Conservation (phyloP, 2,113 vertebrate genomes). For the Cynopterus brachyotis region DNA sequence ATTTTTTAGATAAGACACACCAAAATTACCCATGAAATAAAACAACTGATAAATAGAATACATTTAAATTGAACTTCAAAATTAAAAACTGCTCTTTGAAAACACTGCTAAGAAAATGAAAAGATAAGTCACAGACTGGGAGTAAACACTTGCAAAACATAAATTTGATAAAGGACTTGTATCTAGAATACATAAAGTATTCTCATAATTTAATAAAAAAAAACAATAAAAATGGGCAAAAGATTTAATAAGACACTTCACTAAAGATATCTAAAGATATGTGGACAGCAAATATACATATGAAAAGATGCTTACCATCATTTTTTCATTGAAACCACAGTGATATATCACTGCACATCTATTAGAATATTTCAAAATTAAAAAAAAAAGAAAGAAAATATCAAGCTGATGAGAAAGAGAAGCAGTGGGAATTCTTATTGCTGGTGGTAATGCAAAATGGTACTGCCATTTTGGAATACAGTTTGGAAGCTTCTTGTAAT, state of each 20-base stretch:
- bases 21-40: neutral
- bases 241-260: neutral
- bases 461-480: neutral
- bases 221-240: constrained; percentile 12
- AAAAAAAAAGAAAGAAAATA: neutral
- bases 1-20: neutral
- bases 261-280: constrained; percentile 4
- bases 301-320: constrained; percentile 1
- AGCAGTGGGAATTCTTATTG: neutral
- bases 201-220: constrained; percentile 14
- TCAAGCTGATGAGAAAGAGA: neutral
- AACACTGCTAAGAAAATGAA: constrained; percentile 38
- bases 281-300: neutral
- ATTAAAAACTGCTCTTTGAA: constrained; percentile 18
- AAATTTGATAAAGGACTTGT: neutral
- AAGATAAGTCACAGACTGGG: neutral
- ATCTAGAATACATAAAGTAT: neutral
- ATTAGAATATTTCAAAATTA: neutral
- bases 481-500: constrained; percentile 32
- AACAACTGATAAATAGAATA: neutral
- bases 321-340: constrained; percentile 34
- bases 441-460: neutral
- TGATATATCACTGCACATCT: neutral
- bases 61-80: constrained; percentile 14
- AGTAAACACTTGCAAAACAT: constrained; percentile 37